Evolutionary conservation across 2,888 invertebrate genomes (phyloP).

Genomic region (Nemurella pictetii): DNA sequence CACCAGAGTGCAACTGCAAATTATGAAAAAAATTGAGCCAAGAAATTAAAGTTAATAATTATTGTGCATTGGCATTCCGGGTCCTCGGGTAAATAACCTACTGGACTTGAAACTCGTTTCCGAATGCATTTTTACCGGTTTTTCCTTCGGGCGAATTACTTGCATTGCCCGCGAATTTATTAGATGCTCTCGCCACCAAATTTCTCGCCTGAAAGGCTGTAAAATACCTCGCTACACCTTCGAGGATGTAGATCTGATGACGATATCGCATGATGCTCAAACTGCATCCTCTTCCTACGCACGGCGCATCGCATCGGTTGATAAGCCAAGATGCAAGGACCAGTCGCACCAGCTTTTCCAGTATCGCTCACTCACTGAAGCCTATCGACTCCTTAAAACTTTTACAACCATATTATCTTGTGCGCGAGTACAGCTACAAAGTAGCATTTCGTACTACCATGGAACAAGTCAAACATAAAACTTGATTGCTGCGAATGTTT

Average conservation of each 20-base stretch:
- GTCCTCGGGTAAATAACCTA: slow-evolving; percentile 9
- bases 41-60: slow-evolving; percentile 27
- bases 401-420: neutral
- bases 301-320: too few species aligned
- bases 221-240: neutral
- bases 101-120: slow-evolving; percentile 22
- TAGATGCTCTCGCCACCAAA: neutral
- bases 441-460: neutral
- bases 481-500: neutral
- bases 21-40: neutral
- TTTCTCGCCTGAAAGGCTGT: neutral
- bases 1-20: neutral
- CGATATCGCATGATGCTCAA: neutral
- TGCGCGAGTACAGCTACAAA: neutral
- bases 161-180: slow-evolving; percentile 9
- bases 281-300: neutral
- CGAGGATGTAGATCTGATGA: neutral
- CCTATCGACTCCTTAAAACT: too few species aligned
- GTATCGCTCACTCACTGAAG: too few species aligned
- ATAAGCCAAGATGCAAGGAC: too few species aligned
- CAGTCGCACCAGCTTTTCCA: too few species aligned
- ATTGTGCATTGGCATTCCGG: slow-evolving; percentile 25
- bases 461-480: neutral
- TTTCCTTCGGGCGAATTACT: neutral
- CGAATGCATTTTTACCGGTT: slow-evolving; percentile 23